Percentiles rank a stretch among this genome's conserved stretches.
These are phyloP conservation scores for Thecophora atra DNA, from an alignment of 2,888 invertebrate genomes.

Conservation along the genomic window DNA sequence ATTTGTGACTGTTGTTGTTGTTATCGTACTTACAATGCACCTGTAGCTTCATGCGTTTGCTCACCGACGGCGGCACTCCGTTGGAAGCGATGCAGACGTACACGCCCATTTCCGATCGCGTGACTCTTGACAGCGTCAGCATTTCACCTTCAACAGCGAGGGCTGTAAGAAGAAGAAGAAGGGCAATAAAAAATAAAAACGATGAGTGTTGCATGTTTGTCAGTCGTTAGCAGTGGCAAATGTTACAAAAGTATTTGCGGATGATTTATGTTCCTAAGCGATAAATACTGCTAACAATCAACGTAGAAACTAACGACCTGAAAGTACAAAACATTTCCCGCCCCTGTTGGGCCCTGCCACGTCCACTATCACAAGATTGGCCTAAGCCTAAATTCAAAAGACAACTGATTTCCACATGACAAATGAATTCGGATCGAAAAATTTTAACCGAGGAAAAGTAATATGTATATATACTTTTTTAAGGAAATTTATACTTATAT, in stretches of 20 bases:
- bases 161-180: conserved; percentile 65
- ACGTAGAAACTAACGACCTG: no score
- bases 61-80: conserved; percentile 87
- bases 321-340: no score
- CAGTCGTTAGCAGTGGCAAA: background rate
- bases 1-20: background rate
- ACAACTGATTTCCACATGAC: no score
- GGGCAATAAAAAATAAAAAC: background rate
- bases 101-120: conserved; percentile 88
- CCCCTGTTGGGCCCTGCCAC: no score
- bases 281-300: background rate
- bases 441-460: no score
- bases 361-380: no score
- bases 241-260: conserved; percentile 13
- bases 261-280: conserved; percentile 13
- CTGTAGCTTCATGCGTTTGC: conserved; percentile 90
- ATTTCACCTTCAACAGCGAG: conserved; percentile 80
- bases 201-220: conserved; percentile 10
- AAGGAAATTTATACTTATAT: no score
- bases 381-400: no score
- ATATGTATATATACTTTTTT: no score
- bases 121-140: conserved; percentile 84
- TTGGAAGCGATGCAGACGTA: conserved; percentile 90
- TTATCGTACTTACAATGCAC: conserved; percentile 82
- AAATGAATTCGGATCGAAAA: no score